phyloP scores from a whole-genome alignment of 2,113 vertebrate genomes.

The Damaliscus lunatus region DNA sequence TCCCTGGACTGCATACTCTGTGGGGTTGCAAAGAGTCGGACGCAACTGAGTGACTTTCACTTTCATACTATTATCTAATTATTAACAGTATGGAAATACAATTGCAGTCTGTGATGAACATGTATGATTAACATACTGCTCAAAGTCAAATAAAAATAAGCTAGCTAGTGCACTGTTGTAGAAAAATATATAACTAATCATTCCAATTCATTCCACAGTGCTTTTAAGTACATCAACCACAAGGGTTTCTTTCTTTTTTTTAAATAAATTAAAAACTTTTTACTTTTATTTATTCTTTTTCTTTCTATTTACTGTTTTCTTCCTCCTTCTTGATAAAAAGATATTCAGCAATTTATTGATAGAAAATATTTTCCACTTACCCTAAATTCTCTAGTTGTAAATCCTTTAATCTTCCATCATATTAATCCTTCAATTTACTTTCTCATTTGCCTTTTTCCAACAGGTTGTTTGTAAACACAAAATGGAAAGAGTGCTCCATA shows the following conservation, averaged over 20 bases:
- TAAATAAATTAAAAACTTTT: background rate
- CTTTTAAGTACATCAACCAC: background rate
- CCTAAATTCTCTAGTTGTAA: background rate
- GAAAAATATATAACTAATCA: background rate
- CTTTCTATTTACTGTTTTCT: background rate
- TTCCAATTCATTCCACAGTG: slow-evolving; percentile 17
- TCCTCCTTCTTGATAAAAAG: background rate
- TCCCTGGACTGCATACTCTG: background rate
- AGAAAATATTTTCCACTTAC: background rate
- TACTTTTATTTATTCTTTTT: background rate
- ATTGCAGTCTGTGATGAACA: background rate
- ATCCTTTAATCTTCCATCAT: background rate
- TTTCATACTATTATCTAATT: background rate
- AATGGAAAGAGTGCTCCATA: background rate
- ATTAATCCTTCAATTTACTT: background rate
- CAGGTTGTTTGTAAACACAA: background rate
- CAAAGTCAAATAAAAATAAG: background rate
- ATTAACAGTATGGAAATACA: background rate
- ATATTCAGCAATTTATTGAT: background rate
- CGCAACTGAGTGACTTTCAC: rapidly evolving
- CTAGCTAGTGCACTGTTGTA: background rate
- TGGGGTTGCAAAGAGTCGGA: background rate
- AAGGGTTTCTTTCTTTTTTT: background rate
- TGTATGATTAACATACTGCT: background rate
- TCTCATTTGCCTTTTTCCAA: background rate